Evolutionary conservation across 2,797 vertebrate species (phyloP).

Genomic region (Catostomus latipinnis): DNA sequence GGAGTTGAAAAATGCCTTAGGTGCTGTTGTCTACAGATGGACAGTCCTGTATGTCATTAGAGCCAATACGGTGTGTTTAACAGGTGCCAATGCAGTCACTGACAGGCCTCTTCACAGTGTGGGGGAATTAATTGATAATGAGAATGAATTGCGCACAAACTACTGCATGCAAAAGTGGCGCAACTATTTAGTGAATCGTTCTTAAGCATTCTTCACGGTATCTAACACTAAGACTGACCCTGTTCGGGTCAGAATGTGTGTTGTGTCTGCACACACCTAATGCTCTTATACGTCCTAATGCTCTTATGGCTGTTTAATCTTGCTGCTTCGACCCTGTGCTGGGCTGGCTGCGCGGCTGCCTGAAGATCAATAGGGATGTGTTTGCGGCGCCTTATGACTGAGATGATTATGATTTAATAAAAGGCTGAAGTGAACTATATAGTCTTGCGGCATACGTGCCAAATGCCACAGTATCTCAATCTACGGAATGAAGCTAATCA

Average conservation of each 20-base stretch:
- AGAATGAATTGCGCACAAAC: too few relatives aligned
- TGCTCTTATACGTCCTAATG: conserved; percentile 77
- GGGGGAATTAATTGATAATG: too few relatives aligned
- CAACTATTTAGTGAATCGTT: conserved; percentile 60
- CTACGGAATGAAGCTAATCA: conserved; percentile 31
- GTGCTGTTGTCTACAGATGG: conserved; percentile 73
- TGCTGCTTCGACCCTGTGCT: conserved; percentile 60
- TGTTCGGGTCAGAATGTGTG: conserved; percentile 10
- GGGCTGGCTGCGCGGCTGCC: background rate
- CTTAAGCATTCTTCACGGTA: conserved; percentile 68
- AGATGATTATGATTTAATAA: conserved; percentile 67
- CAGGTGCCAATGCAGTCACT: conserved; percentile 71
- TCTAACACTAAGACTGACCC: conserved; percentile 1
- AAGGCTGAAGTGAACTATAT: conserved; percentile 37
- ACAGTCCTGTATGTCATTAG: conserved; percentile 75
- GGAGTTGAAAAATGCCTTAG: conserved; percentile 61
- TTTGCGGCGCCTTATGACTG: conserved; percentile 43
- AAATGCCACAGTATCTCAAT: conserved; percentile 22
- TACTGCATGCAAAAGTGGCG: too few relatives aligned
- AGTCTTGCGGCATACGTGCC: conserved; percentile 31
- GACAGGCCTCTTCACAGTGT: conserved; percentile 55
- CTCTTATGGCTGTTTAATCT: conserved; percentile 79
- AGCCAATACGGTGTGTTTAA: conserved; percentile 79
- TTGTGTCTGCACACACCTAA: conserved; percentile 64
- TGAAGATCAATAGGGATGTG: conserved; percentile 65